phyloP scores from a whole-genome alignment of 2,888 invertebrate genomes.

The Octodonta nipae region DNA sequence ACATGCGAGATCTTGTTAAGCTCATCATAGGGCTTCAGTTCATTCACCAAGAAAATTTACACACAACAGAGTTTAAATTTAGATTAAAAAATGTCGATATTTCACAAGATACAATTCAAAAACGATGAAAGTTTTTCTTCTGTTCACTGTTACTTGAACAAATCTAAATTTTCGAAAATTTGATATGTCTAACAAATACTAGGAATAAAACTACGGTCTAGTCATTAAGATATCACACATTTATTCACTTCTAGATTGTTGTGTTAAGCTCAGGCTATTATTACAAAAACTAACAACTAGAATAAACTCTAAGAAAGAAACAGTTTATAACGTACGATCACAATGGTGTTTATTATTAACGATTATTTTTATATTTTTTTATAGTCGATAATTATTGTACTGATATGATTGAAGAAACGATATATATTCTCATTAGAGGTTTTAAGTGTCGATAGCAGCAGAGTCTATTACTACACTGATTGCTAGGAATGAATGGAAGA shows the following conservation, averaged over 20 bases:
- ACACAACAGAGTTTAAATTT: too few species aligned
- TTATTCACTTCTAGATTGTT: constrained; percentile 11
- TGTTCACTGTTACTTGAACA: too few species aligned
- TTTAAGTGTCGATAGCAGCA: too few species aligned
- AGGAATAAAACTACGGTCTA: too few species aligned
- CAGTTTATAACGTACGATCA: neutral
- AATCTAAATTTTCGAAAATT: too few species aligned
- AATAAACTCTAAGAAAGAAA: neutral
- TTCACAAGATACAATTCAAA: too few species aligned
- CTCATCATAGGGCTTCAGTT: constrained; percentile 18
- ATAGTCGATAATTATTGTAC: constrained; percentile 9
- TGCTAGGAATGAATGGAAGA: neutral
- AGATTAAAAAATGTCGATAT: too few species aligned
- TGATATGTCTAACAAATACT: too few species aligned
- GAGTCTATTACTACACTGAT: too few species aligned
- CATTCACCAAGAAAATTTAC: too few species aligned
- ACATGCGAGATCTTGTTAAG: constrained; percentile 26
- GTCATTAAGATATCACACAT: constrained; percentile 24
- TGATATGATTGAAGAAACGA: constrained; percentile 4
- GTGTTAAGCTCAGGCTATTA: constrained; percentile 13
- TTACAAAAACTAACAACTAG: constrained; percentile 4
- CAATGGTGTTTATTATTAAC: constrained; percentile 5
- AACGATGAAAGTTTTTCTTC: too few species aligned
- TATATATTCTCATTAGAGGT: too few species aligned
- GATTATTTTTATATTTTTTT: constrained; percentile 7